Evolutionary conservation across 2,888 invertebrate species (phyloP).

Genomic region (Chydorus sphaericus): DNA sequence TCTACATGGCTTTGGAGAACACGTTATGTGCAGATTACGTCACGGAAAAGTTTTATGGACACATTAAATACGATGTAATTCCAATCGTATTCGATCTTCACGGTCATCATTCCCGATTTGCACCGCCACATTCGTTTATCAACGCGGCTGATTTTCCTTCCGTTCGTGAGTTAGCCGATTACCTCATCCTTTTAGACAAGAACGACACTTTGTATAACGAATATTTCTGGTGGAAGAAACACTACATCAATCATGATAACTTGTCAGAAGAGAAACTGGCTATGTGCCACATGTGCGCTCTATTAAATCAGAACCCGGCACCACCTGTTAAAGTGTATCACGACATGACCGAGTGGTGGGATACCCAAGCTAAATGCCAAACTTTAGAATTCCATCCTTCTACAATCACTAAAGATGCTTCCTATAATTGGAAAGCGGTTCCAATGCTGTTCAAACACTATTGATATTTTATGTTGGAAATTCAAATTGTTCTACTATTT

Average conservation of each 20-base stretch:
- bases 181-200: conserved; percentile 65
- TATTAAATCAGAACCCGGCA: background rate
- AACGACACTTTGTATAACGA: conserved; percentile 84
- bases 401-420: too few species aligned
- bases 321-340: background rate
- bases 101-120: conserved; percentile 64
- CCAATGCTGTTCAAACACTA: too few species aligned
- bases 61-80: conserved; percentile 18
- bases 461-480: too few species aligned
- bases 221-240: conserved; percentile 77
- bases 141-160: conserved; percentile 90
- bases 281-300: background rate
- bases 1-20: conserved; percentile 22
- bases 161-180: conserved; percentile 71
- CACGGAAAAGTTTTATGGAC: conserved; percentile 22
- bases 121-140: conserved; percentile 81
- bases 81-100: conserved; percentile 21
- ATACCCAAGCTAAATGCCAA: background rate
- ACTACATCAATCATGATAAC: background rate
- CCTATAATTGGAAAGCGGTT: too few species aligned
- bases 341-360: conserved; percentile 7
- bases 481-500: too few species aligned
- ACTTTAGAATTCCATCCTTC: background rate
- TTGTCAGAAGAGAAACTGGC: background rate
- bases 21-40: conserved; percentile 23